Conservation (phyloP, 2,797 vertebrate species). For the Notoglanidium macrostoma region DNA sequence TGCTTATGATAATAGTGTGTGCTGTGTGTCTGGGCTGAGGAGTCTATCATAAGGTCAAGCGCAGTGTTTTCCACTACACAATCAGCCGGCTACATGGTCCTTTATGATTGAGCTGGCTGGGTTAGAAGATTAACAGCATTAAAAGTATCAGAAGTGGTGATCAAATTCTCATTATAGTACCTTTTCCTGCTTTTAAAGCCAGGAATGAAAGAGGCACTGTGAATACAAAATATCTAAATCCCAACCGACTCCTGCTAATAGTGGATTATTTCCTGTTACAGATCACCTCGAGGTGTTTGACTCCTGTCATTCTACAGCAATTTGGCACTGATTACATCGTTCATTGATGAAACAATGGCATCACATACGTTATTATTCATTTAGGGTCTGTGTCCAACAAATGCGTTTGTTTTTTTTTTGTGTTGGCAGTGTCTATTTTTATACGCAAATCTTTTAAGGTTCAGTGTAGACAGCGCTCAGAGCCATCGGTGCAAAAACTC, state of each 20-base stretch:
- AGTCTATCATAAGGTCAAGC: not conserved
- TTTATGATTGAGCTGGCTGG: not conserved
- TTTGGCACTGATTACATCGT: not conserved
- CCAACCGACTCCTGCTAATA: not conserved
- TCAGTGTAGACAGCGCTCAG: no score
- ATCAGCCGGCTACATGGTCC: not conserved
- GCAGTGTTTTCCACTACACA: slow-evolving; percentile 3
- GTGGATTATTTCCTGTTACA: not conserved
- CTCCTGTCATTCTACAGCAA: not conserved
- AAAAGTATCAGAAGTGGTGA: not conserved
- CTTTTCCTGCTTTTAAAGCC: not conserved
- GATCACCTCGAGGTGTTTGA: not conserved
- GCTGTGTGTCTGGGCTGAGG: not conserved
- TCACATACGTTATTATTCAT: not conserved
- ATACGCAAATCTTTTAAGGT: no score
- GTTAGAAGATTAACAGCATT: not conserved
- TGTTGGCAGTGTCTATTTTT: no score
- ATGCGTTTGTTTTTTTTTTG: no score
- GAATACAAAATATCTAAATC: not conserved
- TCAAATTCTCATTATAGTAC: not conserved
- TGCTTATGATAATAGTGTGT: slow-evolving; percentile 9
- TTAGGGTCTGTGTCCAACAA: no score
- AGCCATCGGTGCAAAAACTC: no score
- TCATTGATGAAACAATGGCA: not conserved
- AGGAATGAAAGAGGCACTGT: not conserved